Evolutionary conservation across 2,797 vertebrate species (phyloP).

Genomic region (Sebastes itinus): DNA sequence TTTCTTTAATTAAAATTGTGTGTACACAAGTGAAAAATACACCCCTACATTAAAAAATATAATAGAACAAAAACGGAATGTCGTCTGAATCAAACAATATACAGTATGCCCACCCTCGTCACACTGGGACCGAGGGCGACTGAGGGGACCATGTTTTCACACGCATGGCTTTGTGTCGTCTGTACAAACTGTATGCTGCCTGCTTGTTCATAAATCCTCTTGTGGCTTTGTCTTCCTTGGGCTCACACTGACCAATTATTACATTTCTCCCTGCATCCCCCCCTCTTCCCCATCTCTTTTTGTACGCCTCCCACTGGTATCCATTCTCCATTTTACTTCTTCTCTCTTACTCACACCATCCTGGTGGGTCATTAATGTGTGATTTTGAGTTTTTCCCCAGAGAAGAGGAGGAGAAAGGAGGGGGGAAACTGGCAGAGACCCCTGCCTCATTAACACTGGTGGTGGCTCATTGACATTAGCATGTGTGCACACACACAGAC

Average conservation of each 20-base stretch:
- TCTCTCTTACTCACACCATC: conserved; percentile 42
- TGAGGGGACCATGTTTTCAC: conserved; percentile 16
- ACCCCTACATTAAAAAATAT: background rate
- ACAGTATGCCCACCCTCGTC: background rate
- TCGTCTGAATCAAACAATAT: background rate
- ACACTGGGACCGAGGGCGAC: conserved; percentile 19
- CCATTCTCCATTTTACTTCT: conserved; percentile 9
- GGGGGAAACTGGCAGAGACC: conserved; percentile 11
- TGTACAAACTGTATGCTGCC: background rate
- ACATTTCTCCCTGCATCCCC: conserved; percentile 22
- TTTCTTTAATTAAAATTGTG: conserved; percentile 31
- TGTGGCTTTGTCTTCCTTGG: conserved; percentile 4
- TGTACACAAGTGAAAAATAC: background rate
- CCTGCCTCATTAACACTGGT: conserved; percentile 58
- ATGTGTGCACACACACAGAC: background rate
- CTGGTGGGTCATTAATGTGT: conserved; percentile 59
- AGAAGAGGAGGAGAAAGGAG: conserved; percentile 18
- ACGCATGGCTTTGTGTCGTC: background rate
- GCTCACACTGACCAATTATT: conserved; percentile 50
- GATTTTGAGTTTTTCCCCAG: conserved; percentile 58
- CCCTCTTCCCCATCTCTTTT: conserved; percentile 1
- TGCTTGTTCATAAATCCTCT: conserved; percentile 41
- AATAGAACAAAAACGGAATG: background rate
- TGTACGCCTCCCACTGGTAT: background rate
- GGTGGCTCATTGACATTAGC: conserved; percentile 35